Conservation (phyloP, 2,888 invertebrate genomes). For the Spicauda simplicius region DNA sequence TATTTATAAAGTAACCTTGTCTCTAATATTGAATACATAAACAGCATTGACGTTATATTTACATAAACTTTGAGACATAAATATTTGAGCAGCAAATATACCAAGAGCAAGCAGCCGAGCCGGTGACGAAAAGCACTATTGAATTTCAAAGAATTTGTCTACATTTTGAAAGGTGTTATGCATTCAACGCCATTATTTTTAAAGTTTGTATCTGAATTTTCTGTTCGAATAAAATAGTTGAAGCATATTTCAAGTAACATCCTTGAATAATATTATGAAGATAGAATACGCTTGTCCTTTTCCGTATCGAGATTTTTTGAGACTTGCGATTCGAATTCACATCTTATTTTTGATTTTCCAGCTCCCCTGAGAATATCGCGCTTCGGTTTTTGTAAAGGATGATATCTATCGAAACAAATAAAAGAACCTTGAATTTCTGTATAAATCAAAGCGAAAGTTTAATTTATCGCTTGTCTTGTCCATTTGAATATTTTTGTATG, state of each 20-base stretch:
- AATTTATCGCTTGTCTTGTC: neutral
- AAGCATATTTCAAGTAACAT: slow-evolving; percentile 20
- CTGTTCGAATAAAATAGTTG: slow-evolving; percentile 19
- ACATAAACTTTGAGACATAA: slow-evolving; percentile 24
- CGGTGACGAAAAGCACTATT: slow-evolving; percentile 39
- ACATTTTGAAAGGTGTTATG: slow-evolving; percentile 32
- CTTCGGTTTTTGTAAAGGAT: neutral
- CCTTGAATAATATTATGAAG: slow-evolving; percentile 18
- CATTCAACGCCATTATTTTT: slow-evolving; percentile 33
- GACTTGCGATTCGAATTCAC: slow-evolving; percentile 3
- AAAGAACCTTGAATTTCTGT: neutral
- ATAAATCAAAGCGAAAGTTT: neutral
- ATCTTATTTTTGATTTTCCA: slow-evolving; percentile 9
- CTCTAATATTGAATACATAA: slow-evolving; percentile 27
- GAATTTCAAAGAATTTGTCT: slow-evolving; percentile 42
- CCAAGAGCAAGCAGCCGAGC: slow-evolving; percentile 24
- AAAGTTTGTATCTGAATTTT: slow-evolving; percentile 24
- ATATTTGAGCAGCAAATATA: slow-evolving; percentile 30
- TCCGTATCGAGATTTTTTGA: slow-evolving; percentile 9
- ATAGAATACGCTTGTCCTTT: slow-evolving; percentile 17
- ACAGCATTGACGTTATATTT: slow-evolving; percentile 21
- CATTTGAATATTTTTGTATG: neutral
- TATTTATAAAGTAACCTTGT: slow-evolving; percentile 17
- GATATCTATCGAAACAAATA: neutral
- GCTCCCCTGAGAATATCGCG: neutral